A percentile compares a stretch with the other conserved stretches of the same genome.
Conservation (phyloP, 2,113 vertebrate species). For the Athene noctua region DNA sequence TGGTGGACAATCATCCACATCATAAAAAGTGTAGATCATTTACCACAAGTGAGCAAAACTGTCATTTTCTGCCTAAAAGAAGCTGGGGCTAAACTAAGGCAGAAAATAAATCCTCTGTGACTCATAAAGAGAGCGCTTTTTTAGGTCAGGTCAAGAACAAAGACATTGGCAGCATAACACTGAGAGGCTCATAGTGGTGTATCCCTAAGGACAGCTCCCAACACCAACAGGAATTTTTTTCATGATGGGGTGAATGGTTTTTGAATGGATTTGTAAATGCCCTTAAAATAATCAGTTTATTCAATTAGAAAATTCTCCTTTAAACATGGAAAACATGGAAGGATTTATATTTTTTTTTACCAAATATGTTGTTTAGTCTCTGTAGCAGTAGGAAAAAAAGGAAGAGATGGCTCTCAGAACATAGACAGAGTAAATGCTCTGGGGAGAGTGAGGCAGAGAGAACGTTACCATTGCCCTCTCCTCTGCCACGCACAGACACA, state of each 20-base stretch:
- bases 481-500: background rate
- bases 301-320: background rate
- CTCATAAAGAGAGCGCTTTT: slow-evolving; percentile 60
- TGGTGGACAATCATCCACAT: slow-evolving; percentile 34
- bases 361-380: background rate
- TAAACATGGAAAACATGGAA: slow-evolving; percentile 12
- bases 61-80: slow-evolving; percentile 61
- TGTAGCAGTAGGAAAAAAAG: background rate
- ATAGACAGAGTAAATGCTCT: background rate
- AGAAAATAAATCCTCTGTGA: slow-evolving; percentile 67
- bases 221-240: slow-evolving; percentile 24
- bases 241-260: background rate
- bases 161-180: slow-evolving; percentile 30
- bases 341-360: background rate
- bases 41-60: slow-evolving; percentile 45
- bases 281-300: slow-evolving; percentile 4
- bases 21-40: slow-evolving; percentile 16
- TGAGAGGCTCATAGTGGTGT: slow-evolving; percentile 40
- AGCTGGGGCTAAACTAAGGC: slow-evolving; percentile 50
- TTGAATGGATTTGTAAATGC: slow-evolving; percentile 18
- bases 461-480: background rate
- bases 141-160: slow-evolving; percentile 70
- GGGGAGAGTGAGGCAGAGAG: background rate
- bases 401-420: background rate
- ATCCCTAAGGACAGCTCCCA: slow-evolving; percentile 41